A percentile compares a stretch with the other conserved stretches of the same genome.
phyloP scores from a whole-genome alignment of 2,113 vertebrate species.

The Asarcornis scutulata region DNA sequence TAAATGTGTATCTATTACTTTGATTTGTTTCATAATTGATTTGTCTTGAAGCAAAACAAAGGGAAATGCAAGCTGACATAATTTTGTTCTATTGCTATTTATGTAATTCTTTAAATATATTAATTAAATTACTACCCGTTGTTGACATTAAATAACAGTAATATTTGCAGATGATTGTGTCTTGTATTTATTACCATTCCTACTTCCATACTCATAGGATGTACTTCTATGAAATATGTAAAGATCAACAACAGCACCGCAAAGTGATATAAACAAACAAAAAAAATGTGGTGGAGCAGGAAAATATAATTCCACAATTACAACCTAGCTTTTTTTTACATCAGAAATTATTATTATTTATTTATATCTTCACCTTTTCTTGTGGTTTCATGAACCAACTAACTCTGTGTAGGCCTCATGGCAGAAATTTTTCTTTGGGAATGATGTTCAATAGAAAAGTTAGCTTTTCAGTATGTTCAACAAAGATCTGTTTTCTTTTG shows the following conservation, averaged over 20 bases:
- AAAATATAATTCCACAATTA: background rate
- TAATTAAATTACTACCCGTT: background rate
- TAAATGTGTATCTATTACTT: background rate
- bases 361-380: background rate
- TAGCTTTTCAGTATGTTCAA: background rate
- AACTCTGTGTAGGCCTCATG: background rate
- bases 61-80: background rate
- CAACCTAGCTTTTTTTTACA: background rate
- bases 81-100: background rate
- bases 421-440: background rate
- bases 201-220: background rate
- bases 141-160: background rate
- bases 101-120: background rate
- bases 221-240: background rate
- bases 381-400: background rate
- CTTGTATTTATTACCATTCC: background rate
- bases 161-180: background rate
- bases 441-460: background rate
- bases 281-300: accelerated
- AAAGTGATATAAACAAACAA: background rate
- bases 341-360: background rate
- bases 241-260: background rate
- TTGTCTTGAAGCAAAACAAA: background rate
- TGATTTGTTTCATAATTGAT: background rate
- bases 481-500: background rate